Evolutionary conservation across 2,888 invertebrate genomes (phyloP).

Genomic region (Lycocerus yunnanus): DNA sequence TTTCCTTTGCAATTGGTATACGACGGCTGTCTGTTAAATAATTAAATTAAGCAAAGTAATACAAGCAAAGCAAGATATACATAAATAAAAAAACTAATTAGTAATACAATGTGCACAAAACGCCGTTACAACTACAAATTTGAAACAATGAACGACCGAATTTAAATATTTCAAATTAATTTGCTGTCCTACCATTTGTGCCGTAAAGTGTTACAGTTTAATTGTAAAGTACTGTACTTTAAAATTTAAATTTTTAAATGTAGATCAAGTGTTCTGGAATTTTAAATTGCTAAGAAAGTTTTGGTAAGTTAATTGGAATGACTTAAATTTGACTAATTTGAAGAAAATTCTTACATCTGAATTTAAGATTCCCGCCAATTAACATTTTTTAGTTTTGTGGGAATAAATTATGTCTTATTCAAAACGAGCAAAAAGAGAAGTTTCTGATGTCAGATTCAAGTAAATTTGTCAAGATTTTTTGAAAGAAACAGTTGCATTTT

Average conservation of each 20-base stretch:
- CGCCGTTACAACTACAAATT: conserved; percentile 18
- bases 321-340: not conserved
- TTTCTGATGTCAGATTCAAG: no score
- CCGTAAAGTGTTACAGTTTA: conserved; percentile 19
- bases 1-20: conserved; percentile 87
- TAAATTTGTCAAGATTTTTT: no score
- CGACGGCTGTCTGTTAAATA: conserved; percentile 71
- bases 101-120: conserved; percentile 5
- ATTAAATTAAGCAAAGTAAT: conserved; percentile 7
- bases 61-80: no score
- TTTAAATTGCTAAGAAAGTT: not conserved
- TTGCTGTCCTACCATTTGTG: conserved; percentile 3
- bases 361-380: not conserved
- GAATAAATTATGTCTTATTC: not conserved
- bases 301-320: not conserved
- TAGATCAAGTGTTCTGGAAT: not conserved
- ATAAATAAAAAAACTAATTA: not conserved
- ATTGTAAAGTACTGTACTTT: not conserved
- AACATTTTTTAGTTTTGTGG: not conserved
- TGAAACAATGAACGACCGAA: conserved; percentile 16
- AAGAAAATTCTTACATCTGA: not conserved
- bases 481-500: no score
- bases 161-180: not conserved
- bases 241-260: not conserved
- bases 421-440: no score